Conservation (phyloP, 2,888 invertebrate species). For the Ectemnius cavifrons region DNA sequence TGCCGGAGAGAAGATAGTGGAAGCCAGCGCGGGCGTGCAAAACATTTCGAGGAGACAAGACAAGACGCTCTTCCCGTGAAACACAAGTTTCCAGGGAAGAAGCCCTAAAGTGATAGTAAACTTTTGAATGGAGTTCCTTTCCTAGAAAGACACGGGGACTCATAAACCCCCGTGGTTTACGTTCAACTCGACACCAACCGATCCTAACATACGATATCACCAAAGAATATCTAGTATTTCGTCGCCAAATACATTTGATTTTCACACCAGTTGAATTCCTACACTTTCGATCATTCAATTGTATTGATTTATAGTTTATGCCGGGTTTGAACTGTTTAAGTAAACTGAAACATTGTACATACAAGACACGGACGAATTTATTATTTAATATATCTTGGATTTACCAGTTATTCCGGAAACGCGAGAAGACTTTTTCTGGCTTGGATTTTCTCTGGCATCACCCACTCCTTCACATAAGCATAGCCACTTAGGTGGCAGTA, state of each 20-base stretch:
- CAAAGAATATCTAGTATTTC: neutral
- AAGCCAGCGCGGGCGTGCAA: constrained; percentile 26
- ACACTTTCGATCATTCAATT: too few species aligned
- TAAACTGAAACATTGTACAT: too few species aligned
- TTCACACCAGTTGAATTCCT: too few species aligned
- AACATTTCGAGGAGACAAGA: constrained; percentile 35
- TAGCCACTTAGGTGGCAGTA: neutral
- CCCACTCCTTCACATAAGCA: neutral
- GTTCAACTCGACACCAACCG: neutral
- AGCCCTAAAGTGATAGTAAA: constrained; percentile 51
- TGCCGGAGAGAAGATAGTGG: neutral
- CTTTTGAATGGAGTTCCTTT: constrained; percentile 43
- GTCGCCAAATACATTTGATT: too few species aligned
- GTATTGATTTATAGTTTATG: too few species aligned
- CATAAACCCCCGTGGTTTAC: constrained; percentile 20
- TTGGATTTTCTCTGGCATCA: too few species aligned
- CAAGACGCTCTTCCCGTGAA: constrained; percentile 51
- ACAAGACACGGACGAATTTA: too few species aligned
- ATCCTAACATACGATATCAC: too few species aligned
- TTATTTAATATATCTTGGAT: too few species aligned
- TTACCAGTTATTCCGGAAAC: too few species aligned
- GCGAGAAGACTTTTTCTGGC: too few species aligned
- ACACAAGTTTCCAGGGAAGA: constrained; percentile 55
- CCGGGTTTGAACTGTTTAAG: too few species aligned
- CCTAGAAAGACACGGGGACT: constrained; percentile 9